Conservation (phyloP, 2,113 vertebrate genomes). For the Archocentrus centrarchus region DNA sequence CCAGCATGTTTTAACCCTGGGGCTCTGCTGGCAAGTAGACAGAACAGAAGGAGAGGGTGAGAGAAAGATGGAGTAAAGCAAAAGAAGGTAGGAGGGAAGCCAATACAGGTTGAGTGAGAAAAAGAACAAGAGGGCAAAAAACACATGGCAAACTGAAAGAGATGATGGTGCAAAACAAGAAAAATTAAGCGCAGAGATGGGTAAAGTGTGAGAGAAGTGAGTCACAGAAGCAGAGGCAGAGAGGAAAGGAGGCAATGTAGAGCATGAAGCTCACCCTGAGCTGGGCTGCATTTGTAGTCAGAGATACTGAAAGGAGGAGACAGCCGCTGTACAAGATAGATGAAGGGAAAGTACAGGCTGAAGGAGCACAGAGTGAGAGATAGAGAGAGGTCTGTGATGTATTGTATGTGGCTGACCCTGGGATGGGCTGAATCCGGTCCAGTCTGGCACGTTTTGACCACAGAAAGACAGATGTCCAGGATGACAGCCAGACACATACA, state of each 20-base stretch:
- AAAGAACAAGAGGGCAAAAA: conserved; percentile 34
- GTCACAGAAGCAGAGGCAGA: neutral
- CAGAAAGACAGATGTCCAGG: conserved; percentile 66
- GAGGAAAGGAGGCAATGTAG: conserved; percentile 7
- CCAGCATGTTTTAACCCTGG: conserved; percentile 70
- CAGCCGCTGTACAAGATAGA: conserved; percentile 37
- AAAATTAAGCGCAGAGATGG: conserved; percentile 19
- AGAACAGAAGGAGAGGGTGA: conserved; percentile 62
- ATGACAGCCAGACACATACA: conserved; percentile 47
- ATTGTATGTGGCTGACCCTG: conserved; percentile 63
- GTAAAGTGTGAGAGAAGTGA: neutral
- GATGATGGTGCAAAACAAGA: conserved; percentile 22
- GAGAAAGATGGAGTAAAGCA: conserved; percentile 33
- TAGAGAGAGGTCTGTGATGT: conserved; percentile 56
- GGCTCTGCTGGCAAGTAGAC: conserved; percentile 61
- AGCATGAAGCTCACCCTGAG: conserved; percentile 48
- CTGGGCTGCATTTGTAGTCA: conserved; percentile 44
- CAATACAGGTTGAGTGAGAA: conserved; percentile 27
- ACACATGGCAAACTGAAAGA: conserved; percentile 26
- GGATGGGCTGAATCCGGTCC: conserved; percentile 37
- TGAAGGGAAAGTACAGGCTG: conserved; percentile 34
- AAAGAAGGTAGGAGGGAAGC: conserved; percentile 22
- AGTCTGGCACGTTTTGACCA: conserved; percentile 63
- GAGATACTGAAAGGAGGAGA: conserved; percentile 40
- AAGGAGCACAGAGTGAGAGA: conserved; percentile 26